Percentiles rank a stretch among this genome's conserved stretches.
Conservation (phyloP, 2,113 vertebrate species). For the Oreocharis arfaki region DNA sequence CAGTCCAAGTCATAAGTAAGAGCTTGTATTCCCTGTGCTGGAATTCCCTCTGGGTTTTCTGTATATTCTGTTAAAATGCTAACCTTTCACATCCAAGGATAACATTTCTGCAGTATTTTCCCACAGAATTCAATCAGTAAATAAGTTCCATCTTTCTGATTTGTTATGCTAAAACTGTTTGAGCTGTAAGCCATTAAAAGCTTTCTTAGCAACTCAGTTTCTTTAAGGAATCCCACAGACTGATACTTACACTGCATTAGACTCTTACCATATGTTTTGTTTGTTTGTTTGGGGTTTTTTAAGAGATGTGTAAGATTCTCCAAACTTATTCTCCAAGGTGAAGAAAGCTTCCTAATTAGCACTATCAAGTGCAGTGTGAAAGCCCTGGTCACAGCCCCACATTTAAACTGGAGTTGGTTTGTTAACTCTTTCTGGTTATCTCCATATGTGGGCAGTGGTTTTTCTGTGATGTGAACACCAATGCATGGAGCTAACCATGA, state of each 20-base stretch:
- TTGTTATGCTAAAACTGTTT: slow-evolving; percentile 27
- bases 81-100: slow-evolving; percentile 56
- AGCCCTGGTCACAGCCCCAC: neutral
- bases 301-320: neutral
- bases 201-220: neutral
- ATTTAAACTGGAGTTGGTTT: neutral
- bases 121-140: slow-evolving; percentile 55
- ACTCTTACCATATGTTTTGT: neutral
- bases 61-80: neutral
- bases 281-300: neutral
- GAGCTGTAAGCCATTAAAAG: slow-evolving; percentile 15
- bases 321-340: neutral
- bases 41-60: slow-evolving; percentile 6
- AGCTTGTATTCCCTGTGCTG: slow-evolving; percentile 2
- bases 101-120: slow-evolving; percentile 62
- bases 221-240: neutral
- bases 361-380: neutral
- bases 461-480: neutral
- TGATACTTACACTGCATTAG: neutral
- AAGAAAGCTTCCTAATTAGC: neutral
- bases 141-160: slow-evolving; percentile 53
- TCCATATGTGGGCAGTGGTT: neutral
- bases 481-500: neutral
- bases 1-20: neutral
- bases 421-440: neutral